phyloP scores from a whole-genome alignment of 2,113 vertebrate genomes.

The Stigmatopora nigra region DNA sequence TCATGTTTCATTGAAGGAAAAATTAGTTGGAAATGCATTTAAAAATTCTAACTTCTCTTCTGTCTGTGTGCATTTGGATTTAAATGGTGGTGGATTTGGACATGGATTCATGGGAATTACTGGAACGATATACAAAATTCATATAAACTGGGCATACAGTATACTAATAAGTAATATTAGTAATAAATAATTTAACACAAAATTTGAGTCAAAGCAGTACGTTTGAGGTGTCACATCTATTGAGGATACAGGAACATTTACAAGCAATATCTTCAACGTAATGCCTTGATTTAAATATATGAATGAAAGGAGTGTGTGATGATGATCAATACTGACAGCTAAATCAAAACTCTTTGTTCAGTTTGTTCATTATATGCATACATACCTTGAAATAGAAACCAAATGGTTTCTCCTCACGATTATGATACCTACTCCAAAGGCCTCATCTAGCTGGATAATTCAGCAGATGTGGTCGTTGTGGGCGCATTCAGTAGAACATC shows the following conservation, averaged over 20 bases:
- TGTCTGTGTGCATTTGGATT: conserved; percentile 72
- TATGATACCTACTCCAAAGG: conserved; percentile 48
- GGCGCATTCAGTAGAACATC: conserved; percentile 50
- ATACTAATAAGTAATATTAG: too few relatives aligned
- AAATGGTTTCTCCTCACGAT: conserved; percentile 6
- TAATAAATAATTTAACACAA: background rate
- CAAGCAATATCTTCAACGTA: too few relatives aligned
- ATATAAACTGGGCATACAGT: background rate
- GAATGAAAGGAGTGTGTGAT: background rate
- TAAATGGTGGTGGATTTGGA: conserved; percentile 25
- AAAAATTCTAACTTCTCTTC: conserved; percentile 79
- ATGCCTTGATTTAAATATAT: too few relatives aligned
- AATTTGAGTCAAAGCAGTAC: background rate
- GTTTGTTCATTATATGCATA: conserved; percentile 27
- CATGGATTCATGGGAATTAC: conserved; percentile 13
- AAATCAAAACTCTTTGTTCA: conserved; percentile 48
- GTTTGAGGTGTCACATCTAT: background rate
- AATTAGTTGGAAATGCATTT: conserved; percentile 83
- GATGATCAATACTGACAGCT: conserved; percentile 52
- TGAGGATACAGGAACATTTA: too few relatives aligned
- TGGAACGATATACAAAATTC: conserved; percentile 14
- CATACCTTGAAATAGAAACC: conserved; percentile 37
- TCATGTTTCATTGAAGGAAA: conserved; percentile 73
- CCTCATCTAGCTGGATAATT: conserved; percentile 48
- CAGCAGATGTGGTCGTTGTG: conserved; percentile 56